These are phyloP conservation scores for Empis livida DNA, from an alignment of 2,888 invertebrate genomes.

Conservation along the genomic window DNA sequence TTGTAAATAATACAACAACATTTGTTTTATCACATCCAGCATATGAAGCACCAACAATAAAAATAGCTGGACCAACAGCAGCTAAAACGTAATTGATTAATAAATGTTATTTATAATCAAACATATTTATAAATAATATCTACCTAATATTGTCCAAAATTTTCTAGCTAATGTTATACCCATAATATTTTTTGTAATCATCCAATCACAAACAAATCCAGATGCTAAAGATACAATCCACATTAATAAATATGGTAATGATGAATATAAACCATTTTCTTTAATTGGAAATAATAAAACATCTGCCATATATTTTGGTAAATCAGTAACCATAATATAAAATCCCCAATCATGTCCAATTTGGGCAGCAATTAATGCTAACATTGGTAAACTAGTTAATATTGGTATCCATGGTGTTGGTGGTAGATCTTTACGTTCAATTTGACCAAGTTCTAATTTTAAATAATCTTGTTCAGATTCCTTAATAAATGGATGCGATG, in stretches of 20 bases:
- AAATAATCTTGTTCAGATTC: slow-evolving; percentile 51
- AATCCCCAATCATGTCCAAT: slow-evolving; percentile 48
- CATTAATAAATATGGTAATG: slow-evolving; percentile 45
- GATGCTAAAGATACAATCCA: slow-evolving; percentile 42
- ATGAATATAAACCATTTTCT: slow-evolving; percentile 41
- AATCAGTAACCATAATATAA: slow-evolving; percentile 45
- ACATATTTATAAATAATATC: slow-evolving; percentile 19
- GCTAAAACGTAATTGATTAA: too few relatives aligned
- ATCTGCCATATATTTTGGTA: slow-evolving; percentile 46
- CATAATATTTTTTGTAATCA: slow-evolving; percentile 42
- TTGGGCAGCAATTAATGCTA: slow-evolving; percentile 55
- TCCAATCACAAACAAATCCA: slow-evolving; percentile 50
- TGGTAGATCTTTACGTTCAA: slow-evolving; percentile 35
- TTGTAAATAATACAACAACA: slow-evolving; percentile 49
- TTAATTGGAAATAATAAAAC: slow-evolving; percentile 42
- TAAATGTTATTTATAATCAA: too few relatives aligned
- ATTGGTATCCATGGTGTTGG: slow-evolving; percentile 55
- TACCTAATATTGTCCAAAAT: slow-evolving; percentile 50
- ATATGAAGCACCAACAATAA: slow-evolving; percentile 54
- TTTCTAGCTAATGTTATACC: slow-evolving; percentile 45
- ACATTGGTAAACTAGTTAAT: slow-evolving; percentile 48
- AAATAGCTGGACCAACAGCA: slow-evolving; percentile 52
- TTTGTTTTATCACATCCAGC: slow-evolving; percentile 46
- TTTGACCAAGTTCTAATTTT: slow-evolving; percentile 43
- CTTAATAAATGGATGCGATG: slow-evolving; percentile 55